phyloP scores from a whole-genome alignment of 2,797 vertebrate species.

The Micrastur ruficollis region DNA sequence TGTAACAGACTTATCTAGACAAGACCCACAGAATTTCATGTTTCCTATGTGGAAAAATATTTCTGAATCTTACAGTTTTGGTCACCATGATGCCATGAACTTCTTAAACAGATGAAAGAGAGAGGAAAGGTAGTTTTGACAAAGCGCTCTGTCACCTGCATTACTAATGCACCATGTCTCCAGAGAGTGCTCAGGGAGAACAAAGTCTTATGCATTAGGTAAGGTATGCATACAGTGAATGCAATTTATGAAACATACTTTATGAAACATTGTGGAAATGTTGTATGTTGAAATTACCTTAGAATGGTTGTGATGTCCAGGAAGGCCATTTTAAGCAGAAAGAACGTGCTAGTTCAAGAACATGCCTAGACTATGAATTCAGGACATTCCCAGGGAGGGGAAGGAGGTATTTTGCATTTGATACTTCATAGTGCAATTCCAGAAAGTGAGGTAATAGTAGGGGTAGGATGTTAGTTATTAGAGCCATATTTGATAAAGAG shows the following conservation, averaged over 20 bases:
- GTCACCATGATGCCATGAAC: background rate
- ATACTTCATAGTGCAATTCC: background rate
- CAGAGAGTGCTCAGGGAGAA: background rate
- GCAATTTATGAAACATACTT: background rate
- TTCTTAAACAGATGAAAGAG: background rate
- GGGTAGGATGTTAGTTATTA: background rate
- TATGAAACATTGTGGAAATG: background rate
- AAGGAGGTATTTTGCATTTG: background rate
- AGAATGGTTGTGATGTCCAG: background rate
- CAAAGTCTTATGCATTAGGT: background rate
- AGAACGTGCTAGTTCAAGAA: background rate
- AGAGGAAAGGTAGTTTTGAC: background rate
- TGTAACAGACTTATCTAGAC: background rate
- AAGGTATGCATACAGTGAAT: background rate
- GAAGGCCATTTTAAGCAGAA: background rate
- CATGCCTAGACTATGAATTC: background rate
- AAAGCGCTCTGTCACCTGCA: background rate
- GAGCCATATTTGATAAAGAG: background rate
- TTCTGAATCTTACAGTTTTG: background rate
- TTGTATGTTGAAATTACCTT: background rate
- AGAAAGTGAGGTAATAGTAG: background rate
- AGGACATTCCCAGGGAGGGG: background rate
- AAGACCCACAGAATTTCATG: background rate
- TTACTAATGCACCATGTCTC: background rate
- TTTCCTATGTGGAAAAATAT: background rate